Conservation (phyloP, 1,140 invertebrate genomes). For the Adoxophyes honmai region DNA sequence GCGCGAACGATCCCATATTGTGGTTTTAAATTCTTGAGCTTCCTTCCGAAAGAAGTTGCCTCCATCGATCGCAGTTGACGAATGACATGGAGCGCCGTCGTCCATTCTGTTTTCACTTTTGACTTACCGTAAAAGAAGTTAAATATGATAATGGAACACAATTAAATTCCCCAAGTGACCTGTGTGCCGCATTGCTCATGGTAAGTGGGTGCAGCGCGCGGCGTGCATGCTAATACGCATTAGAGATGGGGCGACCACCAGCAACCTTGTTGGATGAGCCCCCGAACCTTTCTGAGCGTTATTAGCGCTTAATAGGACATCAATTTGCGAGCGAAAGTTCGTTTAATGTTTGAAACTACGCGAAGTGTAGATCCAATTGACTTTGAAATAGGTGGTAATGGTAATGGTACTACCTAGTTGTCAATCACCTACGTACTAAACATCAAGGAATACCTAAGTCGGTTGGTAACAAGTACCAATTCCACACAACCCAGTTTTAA, state of each 20-base stretch:
- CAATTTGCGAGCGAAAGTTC: slow-evolving; percentile 62
- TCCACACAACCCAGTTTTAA: too few relatives aligned
- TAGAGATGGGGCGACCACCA: slow-evolving; percentile 24
- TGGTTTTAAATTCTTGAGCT: slow-evolving; percentile 38
- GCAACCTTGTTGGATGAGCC: slow-evolving; percentile 55
- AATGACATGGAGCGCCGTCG: slow-evolving; percentile 57
- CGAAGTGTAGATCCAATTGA: too few relatives aligned
- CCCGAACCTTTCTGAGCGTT: slow-evolving; percentile 51
- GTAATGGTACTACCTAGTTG: too few relatives aligned
- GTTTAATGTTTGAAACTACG: slow-evolving; percentile 21
- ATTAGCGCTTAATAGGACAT: slow-evolving; percentile 56
- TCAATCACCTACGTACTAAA: too few relatives aligned
- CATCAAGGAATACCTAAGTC: too few relatives aligned
- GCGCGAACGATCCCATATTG: slow-evolving; percentile 47
- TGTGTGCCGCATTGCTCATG: slow-evolving; percentile 72
- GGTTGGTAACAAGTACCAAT: too few relatives aligned
- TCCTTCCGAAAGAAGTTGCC: slow-evolving; percentile 58
- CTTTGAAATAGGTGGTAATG: too few relatives aligned
- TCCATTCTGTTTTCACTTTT: slow-evolving; percentile 74
- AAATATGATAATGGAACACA: slow-evolving; percentile 76
- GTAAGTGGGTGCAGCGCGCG: slow-evolving; percentile 58
- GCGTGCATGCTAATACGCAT: slow-evolving; percentile 57
- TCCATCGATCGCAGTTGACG: slow-evolving; percentile 65
- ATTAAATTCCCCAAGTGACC: slow-evolving; percentile 74
- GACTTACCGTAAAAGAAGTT: slow-evolving; percentile 75